Evolutionary conservation across 1,140 invertebrate genomes (phyloP).

Genomic region (Dermatophagoides farinae): DNA sequence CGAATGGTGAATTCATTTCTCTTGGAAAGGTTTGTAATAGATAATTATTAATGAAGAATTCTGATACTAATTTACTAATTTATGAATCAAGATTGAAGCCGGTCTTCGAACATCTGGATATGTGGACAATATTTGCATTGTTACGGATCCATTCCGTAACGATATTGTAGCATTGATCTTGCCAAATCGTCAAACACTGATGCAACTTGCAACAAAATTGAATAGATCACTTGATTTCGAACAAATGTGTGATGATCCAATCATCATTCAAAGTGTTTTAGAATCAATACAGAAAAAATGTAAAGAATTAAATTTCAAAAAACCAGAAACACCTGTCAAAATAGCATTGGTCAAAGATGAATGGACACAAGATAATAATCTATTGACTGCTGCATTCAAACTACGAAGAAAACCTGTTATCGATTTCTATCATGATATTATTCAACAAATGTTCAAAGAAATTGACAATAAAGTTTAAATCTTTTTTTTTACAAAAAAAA

Average conservation of each 20-base stretch:
- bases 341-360: conserved; percentile 26
- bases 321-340: conserved; percentile 28
- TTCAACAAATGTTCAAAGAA: conserved; percentile 62
- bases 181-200: conserved; percentile 44
- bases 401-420: conserved; percentile 86
- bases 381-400: conserved; percentile 82
- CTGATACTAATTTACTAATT: not conserved
- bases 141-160: conserved; percentile 59
- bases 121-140: conserved; percentile 86
- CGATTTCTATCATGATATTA: conserved; percentile 67
- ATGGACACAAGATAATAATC: conserved; percentile 30
- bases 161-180: conserved; percentile 75
- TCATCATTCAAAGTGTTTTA: conserved; percentile 25
- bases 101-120: conserved; percentile 74
- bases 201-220: conserved; percentile 40
- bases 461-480: not conserved
- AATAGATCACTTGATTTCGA: conserved; percentile 28
- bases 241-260: conserved; percentile 44
- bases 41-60: not conserved
- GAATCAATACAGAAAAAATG: not conserved
- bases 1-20: conserved; percentile 29
- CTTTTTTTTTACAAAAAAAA: not conserved
- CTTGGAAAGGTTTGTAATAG: conserved; percentile 16
- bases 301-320: not conserved
- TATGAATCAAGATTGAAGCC: conserved; percentile 32